phyloP scores from a whole-genome alignment of 2,888 invertebrate species.

The Stenichneumon culpator region DNA sequence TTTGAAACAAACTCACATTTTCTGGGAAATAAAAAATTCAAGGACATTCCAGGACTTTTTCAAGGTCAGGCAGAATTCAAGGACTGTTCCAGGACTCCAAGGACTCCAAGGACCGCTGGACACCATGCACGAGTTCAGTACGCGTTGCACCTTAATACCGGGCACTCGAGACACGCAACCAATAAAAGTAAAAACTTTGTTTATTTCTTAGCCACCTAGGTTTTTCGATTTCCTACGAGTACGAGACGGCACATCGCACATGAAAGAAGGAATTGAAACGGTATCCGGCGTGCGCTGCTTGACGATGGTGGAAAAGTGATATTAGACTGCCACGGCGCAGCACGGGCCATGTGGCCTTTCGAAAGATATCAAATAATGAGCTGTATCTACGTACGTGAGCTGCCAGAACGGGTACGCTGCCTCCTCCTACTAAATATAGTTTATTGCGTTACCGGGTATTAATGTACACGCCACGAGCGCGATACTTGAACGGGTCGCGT shows the following conservation, averaged over 20 bases:
- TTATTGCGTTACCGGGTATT: conserved; percentile 85
- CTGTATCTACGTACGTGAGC: conserved; percentile 62
- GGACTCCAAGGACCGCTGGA: too few relatives aligned
- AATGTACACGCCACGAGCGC: conserved; percentile 75
- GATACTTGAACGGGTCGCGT: conserved; percentile 37
- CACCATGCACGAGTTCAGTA: conserved; percentile 3
- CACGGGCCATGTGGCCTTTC: conserved; percentile 84
- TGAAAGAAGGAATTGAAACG: neutral
- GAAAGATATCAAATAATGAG: conserved; percentile 84
- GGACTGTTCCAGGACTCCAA: too few relatives aligned
- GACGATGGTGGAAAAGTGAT: conserved; percentile 37
- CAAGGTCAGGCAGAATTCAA: too few relatives aligned
- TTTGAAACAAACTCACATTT: too few relatives aligned
- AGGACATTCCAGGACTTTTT: too few relatives aligned
- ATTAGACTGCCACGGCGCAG: conserved; percentile 61
- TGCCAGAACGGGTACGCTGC: conserved; percentile 72
- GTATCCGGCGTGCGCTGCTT: conserved; percentile 4
- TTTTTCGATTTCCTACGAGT: neutral
- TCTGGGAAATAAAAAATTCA: too few relatives aligned
- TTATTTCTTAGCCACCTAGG: neutral
- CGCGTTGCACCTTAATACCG: neutral
- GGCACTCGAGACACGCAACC: neutral
- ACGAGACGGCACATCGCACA: neutral
- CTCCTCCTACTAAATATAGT: conserved; percentile 84
- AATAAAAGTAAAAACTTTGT: neutral